phyloP scores from a whole-genome alignment of 1,140 invertebrate species.

The Conopomorpha cramerella region DNA sequence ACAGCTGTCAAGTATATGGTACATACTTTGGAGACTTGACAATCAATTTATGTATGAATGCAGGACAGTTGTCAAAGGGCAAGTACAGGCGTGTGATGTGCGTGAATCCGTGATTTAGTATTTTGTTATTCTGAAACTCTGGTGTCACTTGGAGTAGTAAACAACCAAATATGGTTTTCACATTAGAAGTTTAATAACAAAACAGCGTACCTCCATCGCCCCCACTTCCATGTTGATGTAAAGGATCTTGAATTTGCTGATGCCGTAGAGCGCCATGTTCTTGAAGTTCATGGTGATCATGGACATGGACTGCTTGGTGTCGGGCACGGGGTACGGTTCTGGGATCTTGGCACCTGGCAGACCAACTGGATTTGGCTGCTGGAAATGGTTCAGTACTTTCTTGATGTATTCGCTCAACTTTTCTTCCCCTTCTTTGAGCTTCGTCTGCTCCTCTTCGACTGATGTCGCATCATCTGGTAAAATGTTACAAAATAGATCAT shows the following conservation, averaged over 20 bases:
- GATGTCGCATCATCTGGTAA: slow-evolving; percentile 19
- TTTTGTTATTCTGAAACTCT: too few species aligned
- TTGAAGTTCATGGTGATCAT: slow-evolving; percentile 72
- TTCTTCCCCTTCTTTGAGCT: slow-evolving; percentile 60
- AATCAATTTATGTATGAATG: too few species aligned
- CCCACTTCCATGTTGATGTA: slow-evolving; percentile 37
- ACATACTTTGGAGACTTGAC: too few species aligned
- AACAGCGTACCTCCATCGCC: slow-evolving; percentile 32
- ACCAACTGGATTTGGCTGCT: slow-evolving; percentile 74
- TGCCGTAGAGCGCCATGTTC: slow-evolving; percentile 71
- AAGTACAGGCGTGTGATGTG: too few species aligned
- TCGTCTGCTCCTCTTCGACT: slow-evolving; percentile 9
- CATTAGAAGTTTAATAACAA: too few species aligned
- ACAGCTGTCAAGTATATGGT: too few species aligned
- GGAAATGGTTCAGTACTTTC: slow-evolving; percentile 78
- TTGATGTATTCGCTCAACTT: slow-evolving; percentile 73
- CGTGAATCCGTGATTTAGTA: too few species aligned
- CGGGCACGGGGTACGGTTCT: slow-evolving; percentile 79
- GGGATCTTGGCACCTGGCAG: slow-evolving; percentile 76
- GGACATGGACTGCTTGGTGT: slow-evolving; percentile 73
- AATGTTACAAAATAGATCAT: too few species aligned
- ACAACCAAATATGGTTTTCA: too few species aligned
- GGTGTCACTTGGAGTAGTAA: too few species aligned
- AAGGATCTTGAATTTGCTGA: slow-evolving; percentile 76
- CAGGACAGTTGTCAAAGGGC: too few species aligned